Conservation (phyloP, 1,140 invertebrate species). For the Nomia melanderi region DNA sequence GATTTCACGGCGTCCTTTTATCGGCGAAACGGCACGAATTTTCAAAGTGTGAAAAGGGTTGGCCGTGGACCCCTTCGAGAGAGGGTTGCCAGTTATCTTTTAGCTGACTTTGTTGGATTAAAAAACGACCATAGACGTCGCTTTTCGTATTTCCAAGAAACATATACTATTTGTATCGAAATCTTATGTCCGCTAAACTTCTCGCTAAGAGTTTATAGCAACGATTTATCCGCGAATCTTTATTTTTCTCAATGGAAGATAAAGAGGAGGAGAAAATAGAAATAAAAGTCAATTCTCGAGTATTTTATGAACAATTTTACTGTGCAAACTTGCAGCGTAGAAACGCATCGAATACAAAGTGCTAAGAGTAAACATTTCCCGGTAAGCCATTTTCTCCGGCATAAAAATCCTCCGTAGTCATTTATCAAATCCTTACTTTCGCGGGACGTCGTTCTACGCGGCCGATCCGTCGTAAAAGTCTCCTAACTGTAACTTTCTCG, state of each 20-base stretch:
- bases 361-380: neutral
- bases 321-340: neutral
- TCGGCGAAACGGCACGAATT: constrained; percentile 58
- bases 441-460: neutral
- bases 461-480: neutral
- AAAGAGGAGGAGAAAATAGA: too few species aligned
- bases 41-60: constrained; percentile 71
- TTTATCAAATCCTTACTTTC: constrained; percentile 8
- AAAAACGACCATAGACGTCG: neutral
- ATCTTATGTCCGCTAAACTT: too few species aligned
- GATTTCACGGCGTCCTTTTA: constrained; percentile 75
- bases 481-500: constrained; percentile 8
- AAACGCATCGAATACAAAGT: neutral
- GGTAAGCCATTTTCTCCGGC: neutral
- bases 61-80: neutral
- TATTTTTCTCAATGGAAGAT: too few species aligned
- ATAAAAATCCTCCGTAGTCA: neutral
- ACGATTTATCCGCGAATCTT: too few species aligned
- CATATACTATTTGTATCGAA: too few species aligned
- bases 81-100: neutral
- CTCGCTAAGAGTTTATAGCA: too few species aligned
- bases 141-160: too few species aligned
- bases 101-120: constrained; percentile 2
- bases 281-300: too few species aligned
- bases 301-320: too few species aligned